Conservation (phyloP, 1,140 invertebrate genomes). For the Brachionus paranguensis region DNA sequence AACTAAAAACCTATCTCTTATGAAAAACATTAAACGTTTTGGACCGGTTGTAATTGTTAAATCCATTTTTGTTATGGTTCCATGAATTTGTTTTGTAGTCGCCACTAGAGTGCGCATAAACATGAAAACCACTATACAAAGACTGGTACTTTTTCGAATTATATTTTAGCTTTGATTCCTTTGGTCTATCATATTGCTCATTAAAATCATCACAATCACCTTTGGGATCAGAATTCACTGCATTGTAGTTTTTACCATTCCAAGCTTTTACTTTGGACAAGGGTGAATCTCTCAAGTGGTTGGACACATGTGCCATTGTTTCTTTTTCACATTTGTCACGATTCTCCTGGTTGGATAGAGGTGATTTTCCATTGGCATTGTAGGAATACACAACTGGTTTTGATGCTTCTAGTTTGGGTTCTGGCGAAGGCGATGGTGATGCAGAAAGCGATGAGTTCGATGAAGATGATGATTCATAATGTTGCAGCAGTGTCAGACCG, state of each 20-base stretch:
- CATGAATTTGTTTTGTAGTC: not conserved
- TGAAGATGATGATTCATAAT: not conserved
- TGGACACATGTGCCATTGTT: not conserved
- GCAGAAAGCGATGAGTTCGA: not conserved
- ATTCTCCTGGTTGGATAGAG: not conserved
- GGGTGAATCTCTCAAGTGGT: not conserved
- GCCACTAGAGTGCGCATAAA: not conserved
- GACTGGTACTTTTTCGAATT: slow-evolving; percentile 27
- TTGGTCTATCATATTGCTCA: not conserved
- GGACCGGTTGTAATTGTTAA: not conserved
- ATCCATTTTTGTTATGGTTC: not conserved
- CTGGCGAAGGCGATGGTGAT: slow-evolving; percentile 22
- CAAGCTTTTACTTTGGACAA: slow-evolving; percentile 1
- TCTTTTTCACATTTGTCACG: not conserved
- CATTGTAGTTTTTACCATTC: not conserved
- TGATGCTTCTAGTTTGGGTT: not conserved
- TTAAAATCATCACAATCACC: not conserved
- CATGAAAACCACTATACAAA: slow-evolving; percentile 25
- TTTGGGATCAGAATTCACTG: not conserved
- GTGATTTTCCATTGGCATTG: not conserved
- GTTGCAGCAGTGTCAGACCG: not conserved
- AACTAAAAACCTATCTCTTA: not conserved
- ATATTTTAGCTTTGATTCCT: not conserved
- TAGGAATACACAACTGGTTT: not conserved
- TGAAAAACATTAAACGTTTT: slow-evolving; percentile 33